Base-by-base conservation (phyloP, 2,888 invertebrate genomes). In the Hydrotaea cyrtoneurina region DNA sequence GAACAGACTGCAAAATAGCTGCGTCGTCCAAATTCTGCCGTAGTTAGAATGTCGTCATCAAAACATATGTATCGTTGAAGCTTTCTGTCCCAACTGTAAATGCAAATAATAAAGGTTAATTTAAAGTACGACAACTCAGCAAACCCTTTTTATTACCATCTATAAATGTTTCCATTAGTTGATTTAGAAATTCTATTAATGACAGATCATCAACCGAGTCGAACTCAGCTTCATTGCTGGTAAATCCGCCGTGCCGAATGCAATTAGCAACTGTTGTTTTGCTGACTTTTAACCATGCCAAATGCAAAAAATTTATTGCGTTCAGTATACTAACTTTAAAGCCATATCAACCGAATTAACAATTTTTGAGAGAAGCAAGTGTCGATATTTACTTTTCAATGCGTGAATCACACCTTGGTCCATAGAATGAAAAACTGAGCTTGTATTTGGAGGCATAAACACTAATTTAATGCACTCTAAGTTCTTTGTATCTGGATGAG, bases 21-120 rank as follows among this genome's bases (percentile, higher is more conserved):
- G 46, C 11, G n/a, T 46, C 46, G 46, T 46, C 46, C 46, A n/a
- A 46, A n/a, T 46, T 46, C 46, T 46, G 5, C 46, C 36, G 46
- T 46, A 46, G 46, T 46, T 46, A 46, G 2, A 46, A 46, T 5
- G n/a, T 46, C 46, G n/a, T 46, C 46, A 46, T 46, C 46, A 46
- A 46, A 46, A 46, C 46, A 46, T 46, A 46, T 46, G 46, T 46
- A 46, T 46, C 46, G 46, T 46, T 46, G 46, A 46, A 46, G 46
- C 46, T 11, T 46, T 46, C 46, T 11, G 46, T 46, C 46, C n/a
- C 46, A 46, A 46, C 4, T 46, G 46, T 46, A 46, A 46, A 46
- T 46, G n/a, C 46, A 46, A 46, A n/a, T 46, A 46, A 46, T 46
- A 46, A 11, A 46, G 11, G 46, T 46, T 46, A 46, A 46, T 46